Conservation (phyloP, 2,797 vertebrate species). For the Hippopotamyrus pictus region DNA sequence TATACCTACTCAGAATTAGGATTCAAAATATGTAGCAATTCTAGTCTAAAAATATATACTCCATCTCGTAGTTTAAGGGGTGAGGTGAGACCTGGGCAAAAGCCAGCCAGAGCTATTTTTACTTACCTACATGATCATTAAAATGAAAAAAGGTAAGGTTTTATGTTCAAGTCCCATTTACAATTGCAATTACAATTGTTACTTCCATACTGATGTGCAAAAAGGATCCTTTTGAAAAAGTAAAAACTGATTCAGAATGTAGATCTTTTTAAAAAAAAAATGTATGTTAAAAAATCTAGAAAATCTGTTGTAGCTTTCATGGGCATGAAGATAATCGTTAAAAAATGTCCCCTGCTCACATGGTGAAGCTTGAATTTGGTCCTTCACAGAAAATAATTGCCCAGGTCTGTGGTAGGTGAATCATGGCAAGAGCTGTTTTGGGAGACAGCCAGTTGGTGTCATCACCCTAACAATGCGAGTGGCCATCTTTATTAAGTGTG, state of each 20-base stretch:
- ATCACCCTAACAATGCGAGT: neutral
- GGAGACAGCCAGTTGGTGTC: neutral
- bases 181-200: neutral
- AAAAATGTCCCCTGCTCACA: neutral
- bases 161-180: neutral
- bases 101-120: neutral
- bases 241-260: neutral
- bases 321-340: neutral
- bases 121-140: neutral
- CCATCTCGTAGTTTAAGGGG: neutral
- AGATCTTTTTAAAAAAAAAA: neutral
- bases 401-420: neutral
- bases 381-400: neutral
- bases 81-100: neutral
- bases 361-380: neutral
- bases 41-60: constrained; percentile 3
- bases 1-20: neutral
- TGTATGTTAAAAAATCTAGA: neutral
- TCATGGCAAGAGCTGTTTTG: neutral
- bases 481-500: neutral
- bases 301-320: neutral
- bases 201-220: neutral
- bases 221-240: neutral
- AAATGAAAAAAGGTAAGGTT: neutral
- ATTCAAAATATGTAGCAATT: neutral